These are phyloP conservation scores for Sebastes cheni DNA, from an alignment of 2,797 vertebrate genomes.

Conservation along the genomic window DNA sequence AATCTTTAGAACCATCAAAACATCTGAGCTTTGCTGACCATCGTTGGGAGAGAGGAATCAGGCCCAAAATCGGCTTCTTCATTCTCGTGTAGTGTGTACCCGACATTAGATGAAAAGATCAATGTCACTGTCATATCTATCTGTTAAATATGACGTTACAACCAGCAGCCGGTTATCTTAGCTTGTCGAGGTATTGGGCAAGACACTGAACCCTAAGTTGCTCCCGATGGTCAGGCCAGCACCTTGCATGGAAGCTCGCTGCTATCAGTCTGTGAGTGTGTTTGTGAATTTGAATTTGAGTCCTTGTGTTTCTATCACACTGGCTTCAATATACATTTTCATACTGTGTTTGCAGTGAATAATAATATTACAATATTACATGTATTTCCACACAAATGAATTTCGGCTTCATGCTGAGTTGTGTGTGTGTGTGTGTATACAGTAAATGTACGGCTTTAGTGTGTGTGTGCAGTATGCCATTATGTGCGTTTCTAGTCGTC, in stretches of 20 bases:
- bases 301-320: too few relatives aligned
- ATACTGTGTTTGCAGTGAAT: neutral
- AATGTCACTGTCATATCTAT: too few relatives aligned
- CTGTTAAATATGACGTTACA: too few relatives aligned
- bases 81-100: too few relatives aligned
- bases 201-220: neutral
- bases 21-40: too few relatives aligned
- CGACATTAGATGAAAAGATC: too few relatives aligned
- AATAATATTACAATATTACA: neutral
- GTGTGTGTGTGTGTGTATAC: neutral
- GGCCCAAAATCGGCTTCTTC: too few relatives aligned
- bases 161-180: too few relatives aligned
- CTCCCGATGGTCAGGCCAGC: neutral
- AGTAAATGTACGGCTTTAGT: neutral
- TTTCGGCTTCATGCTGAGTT: neutral
- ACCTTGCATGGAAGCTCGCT: neutral
- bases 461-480: neutral
- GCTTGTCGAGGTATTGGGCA: too few relatives aligned
- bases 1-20: too few relatives aligned
- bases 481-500: slow-evolving; percentile 11
- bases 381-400: neutral
- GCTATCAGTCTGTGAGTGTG: neutral
- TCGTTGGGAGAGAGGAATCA: too few relatives aligned
- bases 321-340: too few relatives aligned
- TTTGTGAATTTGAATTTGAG: neutral